Conservation (phyloP, 1,140 invertebrate genomes). For the Drosophila persimilis region DNA sequence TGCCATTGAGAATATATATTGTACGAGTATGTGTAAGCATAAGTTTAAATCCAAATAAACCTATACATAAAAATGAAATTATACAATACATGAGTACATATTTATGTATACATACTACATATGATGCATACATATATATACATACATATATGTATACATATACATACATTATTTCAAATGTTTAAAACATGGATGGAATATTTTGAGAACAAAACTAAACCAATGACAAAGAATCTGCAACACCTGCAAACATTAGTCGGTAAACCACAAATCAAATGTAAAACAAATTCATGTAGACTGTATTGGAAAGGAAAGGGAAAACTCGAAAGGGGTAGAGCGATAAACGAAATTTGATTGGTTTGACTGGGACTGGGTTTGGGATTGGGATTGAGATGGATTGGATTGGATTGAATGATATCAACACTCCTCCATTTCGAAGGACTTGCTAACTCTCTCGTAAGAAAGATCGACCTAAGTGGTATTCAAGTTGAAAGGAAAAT, state of each 20-base stretch:
- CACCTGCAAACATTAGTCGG: constrained; percentile 31
- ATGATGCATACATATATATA: background rate
- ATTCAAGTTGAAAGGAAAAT: constrained; percentile 21
- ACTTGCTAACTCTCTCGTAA: background rate
- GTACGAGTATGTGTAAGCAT: background rate
- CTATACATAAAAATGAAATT: constrained; percentile 8
- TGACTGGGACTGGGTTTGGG: no score
- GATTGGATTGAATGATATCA: constrained; percentile 17
- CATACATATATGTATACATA: background rate
- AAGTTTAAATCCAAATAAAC: constrained; percentile 17
- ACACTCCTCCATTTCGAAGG: constrained; percentile 33
- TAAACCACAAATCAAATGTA: constrained; percentile 48
- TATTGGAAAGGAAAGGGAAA: constrained; percentile 21
- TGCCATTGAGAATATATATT: constrained; percentile 28
- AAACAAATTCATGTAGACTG: constrained; percentile 53
- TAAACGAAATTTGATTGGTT: constrained; percentile 10
- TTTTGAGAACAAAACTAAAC: constrained; percentile 28
- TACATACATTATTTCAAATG: constrained; percentile 43
- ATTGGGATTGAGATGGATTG: no score
- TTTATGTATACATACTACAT: constrained; percentile 1
- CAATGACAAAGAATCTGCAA: background rate
- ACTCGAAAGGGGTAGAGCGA: constrained; percentile 17
- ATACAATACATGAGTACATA: constrained; percentile 5
- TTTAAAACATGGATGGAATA: constrained; percentile 43
- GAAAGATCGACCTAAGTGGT: no score